These are phyloP conservation scores for Anastrepha obliqua DNA, from an alignment of 1,140 invertebrate genomes.

Conservation along the genomic window DNA sequence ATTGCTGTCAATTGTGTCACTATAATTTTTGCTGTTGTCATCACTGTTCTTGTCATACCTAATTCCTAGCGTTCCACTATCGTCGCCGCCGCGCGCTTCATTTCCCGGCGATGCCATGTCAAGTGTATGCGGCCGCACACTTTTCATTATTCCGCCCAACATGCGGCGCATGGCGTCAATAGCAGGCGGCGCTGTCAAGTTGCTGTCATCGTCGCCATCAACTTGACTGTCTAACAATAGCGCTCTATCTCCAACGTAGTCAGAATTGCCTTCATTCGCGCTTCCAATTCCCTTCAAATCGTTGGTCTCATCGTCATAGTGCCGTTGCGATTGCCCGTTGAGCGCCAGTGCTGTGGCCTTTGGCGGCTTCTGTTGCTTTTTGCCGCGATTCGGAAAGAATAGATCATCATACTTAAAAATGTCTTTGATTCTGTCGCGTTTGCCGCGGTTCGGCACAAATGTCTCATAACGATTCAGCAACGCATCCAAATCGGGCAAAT, in stretches of 20 bases:
- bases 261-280: neutral
- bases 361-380: constrained; percentile 63
- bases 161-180: neutral
- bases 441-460: constrained; percentile 72
- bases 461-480: constrained; percentile 67
- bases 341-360: constrained; percentile 6
- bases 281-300: neutral
- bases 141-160: neutral
- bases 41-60: constrained; percentile 53
- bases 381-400: constrained; percentile 72
- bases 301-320: neutral
- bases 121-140: neutral
- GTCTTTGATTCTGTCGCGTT: constrained; percentile 72
- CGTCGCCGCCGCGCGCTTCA: neutral
- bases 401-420: constrained; percentile 73
- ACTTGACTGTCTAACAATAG: neutral
- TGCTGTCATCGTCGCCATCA: constrained; percentile 56
- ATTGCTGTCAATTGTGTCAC: constrained; percentile 48
- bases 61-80: neutral
- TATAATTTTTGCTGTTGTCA: constrained; percentile 54
- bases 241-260: neutral
- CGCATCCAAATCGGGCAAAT: constrained; percentile 65
- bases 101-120: neutral
- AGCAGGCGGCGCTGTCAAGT: constrained; percentile 56
- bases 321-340: neutral